phyloP scores from a whole-genome alignment of 2,113 vertebrate species.

The Lipotes vexillifer region DNA sequence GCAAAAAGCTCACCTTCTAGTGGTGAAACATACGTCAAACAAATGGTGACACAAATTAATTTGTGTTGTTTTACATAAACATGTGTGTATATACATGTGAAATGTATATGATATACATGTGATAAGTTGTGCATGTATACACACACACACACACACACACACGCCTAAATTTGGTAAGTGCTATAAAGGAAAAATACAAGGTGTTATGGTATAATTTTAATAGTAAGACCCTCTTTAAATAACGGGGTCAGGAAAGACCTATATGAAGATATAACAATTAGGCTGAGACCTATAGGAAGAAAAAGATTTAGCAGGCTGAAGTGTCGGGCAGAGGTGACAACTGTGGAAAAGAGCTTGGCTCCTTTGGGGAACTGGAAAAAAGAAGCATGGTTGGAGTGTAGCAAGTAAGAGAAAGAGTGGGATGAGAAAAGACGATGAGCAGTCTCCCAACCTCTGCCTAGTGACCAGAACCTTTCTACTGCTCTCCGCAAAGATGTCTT shows the following conservation, averaged over 20 bases:
- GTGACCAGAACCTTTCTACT: neutral
- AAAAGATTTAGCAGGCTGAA: neutral
- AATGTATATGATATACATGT: neutral
- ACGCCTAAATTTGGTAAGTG: neutral
- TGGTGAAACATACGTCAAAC: neutral
- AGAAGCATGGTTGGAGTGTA: neutral
- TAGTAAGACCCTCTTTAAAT: neutral
- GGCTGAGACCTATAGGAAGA: neutral
- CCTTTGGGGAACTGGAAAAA: neutral
- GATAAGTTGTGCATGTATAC: accelerated
- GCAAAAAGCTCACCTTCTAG: neutral
- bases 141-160: neutral
- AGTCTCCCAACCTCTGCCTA: neutral
- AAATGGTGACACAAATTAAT: neutral
- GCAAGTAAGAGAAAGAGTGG: neutral
- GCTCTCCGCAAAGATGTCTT: neutral
- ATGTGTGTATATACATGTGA: neutral
- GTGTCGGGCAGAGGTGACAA: neutral
- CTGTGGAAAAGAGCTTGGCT: neutral
- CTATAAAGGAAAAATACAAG: neutral
- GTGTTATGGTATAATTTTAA: neutral
- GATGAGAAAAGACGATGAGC: neutral
- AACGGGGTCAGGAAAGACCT: neutral
- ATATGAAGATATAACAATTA: neutral
- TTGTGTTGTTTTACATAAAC: neutral